Evolutionary conservation across 1,140 invertebrate species (phyloP).

Genomic region (Achroia grisella): DNA sequence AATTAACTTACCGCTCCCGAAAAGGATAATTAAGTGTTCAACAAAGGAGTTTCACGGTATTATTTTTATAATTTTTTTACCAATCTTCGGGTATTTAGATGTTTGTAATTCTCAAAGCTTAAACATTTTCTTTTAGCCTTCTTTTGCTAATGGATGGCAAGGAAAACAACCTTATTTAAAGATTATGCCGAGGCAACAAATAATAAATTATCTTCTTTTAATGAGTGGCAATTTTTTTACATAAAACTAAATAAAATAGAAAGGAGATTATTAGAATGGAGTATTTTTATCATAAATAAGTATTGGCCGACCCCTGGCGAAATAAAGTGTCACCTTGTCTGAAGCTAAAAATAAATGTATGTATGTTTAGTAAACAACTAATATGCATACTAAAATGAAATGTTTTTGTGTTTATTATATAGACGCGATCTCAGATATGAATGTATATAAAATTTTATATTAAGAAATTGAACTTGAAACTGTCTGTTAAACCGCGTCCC

Average conservation of each 20-base stretch:
- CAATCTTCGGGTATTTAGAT: slow-evolving; percentile 26
- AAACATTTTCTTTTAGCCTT: slow-evolving; percentile 29
- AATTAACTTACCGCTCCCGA: slow-evolving; percentile 33
- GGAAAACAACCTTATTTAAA: slow-evolving; percentile 26
- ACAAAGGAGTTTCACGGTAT: slow-evolving; percentile 25
- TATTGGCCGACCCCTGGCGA: too few relatives aligned
- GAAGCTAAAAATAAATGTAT: too few relatives aligned
- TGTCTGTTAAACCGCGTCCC: too few relatives aligned
- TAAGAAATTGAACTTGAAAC: too few relatives aligned
- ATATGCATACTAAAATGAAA: too few relatives aligned
- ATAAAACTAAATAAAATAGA: neutral
- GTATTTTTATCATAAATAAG: too few relatives aligned
- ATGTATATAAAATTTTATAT: too few relatives aligned
- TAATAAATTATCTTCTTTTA: slow-evolving; percentile 20
- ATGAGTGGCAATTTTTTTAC: slow-evolving; percentile 10
- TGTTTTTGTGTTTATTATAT: too few relatives aligned
- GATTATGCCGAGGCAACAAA: slow-evolving; percentile 17
- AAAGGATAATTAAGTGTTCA: slow-evolving; percentile 42
- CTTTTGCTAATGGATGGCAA: slow-evolving; percentile 35
- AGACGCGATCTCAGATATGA: too few relatives aligned
- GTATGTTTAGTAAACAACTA: too few relatives aligned
- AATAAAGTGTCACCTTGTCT: too few relatives aligned
- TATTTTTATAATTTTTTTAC: slow-evolving; percentile 31
- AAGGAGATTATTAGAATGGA: neutral
- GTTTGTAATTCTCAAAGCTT: slow-evolving; percentile 30